phyloP scores from a whole-genome alignment of 1,140 invertebrate genomes.

The Drosophila auraria region DNA sequence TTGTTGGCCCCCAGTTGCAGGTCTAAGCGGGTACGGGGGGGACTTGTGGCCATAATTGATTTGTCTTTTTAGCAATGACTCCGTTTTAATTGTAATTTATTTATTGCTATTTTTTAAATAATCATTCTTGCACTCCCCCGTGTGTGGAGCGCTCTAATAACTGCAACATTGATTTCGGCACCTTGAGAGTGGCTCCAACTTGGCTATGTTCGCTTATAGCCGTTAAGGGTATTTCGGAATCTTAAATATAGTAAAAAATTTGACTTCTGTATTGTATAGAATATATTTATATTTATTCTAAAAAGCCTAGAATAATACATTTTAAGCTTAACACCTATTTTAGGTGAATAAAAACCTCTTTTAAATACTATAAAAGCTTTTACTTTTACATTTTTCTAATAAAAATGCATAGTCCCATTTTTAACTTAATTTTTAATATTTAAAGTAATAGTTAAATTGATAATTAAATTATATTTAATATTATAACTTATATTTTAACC shows the following conservation, averaged over 20 bases:
- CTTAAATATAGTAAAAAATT: background rate
- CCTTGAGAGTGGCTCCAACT: conserved; percentile 19
- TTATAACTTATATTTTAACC: too few relatives aligned
- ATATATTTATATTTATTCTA: background rate
- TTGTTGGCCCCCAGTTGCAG: conserved; percentile 60
- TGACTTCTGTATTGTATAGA: background rate
- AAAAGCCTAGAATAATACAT: too few relatives aligned
- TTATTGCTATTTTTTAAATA: background rate
- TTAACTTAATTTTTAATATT: too few relatives aligned
- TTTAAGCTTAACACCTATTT: too few relatives aligned
- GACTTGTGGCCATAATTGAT: conserved; percentile 44
- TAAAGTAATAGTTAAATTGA: too few relatives aligned
- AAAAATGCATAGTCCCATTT: too few relatives aligned
- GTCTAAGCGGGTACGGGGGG: too few relatives aligned
- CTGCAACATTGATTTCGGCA: conserved; percentile 72
- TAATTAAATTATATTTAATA: too few relatives aligned
- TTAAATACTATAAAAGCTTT: too few relatives aligned
- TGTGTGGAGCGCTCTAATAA: conserved; percentile 72
- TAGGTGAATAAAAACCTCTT: too few relatives aligned
- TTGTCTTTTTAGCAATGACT: conserved; percentile 76
- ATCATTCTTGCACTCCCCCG: conserved; percentile 3
- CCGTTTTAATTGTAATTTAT: conserved; percentile 49
- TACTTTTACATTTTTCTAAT: too few relatives aligned
- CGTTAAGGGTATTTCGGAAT: background rate
- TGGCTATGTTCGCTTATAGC: conserved; percentile 6